These are phyloP conservation scores for Pachyramphus minor DNA, from an alignment of 2,113 vertebrate genomes.

Conservation along the genomic window DNA sequence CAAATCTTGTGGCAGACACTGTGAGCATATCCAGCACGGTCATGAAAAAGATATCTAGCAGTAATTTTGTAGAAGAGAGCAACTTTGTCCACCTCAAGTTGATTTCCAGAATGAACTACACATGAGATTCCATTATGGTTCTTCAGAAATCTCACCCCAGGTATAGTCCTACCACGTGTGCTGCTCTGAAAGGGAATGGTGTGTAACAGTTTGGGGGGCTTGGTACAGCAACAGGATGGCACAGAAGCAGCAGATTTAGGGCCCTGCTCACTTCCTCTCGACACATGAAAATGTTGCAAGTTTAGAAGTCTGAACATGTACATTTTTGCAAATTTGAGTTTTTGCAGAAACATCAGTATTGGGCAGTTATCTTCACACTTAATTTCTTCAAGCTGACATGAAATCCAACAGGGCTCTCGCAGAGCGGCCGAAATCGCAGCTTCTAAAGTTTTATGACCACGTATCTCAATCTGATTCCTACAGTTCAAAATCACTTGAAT, in stretches of 20 bases:
- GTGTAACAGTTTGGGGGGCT: neutral
- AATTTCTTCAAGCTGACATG: neutral
- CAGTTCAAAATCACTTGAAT: neutral
- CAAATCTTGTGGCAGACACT: neutral
- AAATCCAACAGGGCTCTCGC: neutral
- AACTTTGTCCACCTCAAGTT: neutral
- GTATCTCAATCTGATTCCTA: neutral
- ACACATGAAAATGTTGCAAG: fast-evolving
- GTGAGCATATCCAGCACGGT: neutral
- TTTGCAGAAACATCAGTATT: neutral
- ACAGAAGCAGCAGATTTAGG: neutral
- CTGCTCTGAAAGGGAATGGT: neutral
- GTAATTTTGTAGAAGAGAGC: neutral
- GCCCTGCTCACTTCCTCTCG: neutral
- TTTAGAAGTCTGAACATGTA: neutral
- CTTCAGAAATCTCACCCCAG: neutral
- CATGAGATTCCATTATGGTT: neutral
- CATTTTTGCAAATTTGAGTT: neutral
- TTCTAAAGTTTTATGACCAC: neutral
- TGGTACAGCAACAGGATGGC: neutral
- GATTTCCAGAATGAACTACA: neutral
- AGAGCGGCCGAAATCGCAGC: neutral
- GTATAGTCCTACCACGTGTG: too few species aligned
- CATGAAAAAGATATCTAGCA: neutral
- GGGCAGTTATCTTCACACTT: neutral